Percentiles rank a stretch among this genome's conserved stretches.
These are phyloP conservation scores for Amphiprion clarkii DNA, from an alignment of 2,797 vertebrate species.

Conservation along the genomic window DNA sequence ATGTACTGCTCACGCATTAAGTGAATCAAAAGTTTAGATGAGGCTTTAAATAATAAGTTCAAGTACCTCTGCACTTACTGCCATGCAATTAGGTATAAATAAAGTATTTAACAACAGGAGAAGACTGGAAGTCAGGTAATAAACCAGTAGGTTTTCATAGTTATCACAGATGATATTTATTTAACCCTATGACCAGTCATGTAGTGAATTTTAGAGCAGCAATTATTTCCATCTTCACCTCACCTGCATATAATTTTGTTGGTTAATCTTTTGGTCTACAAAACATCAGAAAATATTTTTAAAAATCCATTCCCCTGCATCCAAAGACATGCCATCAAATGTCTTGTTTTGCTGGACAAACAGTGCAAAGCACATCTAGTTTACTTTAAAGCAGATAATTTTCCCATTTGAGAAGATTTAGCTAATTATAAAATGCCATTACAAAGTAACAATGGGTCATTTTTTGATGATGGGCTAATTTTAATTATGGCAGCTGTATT, in stretches of 20 bases:
- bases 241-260: neutral
- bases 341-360: neutral
- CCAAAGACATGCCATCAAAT: neutral
- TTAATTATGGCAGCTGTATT: neutral
- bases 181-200: neutral
- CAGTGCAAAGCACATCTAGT: neutral
- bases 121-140: neutral
- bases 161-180: neutral
- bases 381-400: neutral
- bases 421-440: too few relatives aligned
- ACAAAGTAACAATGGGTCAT: too few relatives aligned
- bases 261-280: neutral
- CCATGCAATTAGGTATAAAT: neutral
- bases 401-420: neutral
- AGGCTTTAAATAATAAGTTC: neutral
- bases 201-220: neutral
- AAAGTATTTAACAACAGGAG: neutral
- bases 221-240: neutral
- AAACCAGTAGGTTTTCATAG: neutral
- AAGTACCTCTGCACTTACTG: too few relatives aligned
- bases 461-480: neutral
- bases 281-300: neutral
- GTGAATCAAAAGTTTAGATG: neutral
- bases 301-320: too few relatives aligned
- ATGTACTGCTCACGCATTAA: neutral